phyloP scores from a whole-genome alignment of 2,797 vertebrate genomes.

The Rhinogobio ventralis region DNA sequence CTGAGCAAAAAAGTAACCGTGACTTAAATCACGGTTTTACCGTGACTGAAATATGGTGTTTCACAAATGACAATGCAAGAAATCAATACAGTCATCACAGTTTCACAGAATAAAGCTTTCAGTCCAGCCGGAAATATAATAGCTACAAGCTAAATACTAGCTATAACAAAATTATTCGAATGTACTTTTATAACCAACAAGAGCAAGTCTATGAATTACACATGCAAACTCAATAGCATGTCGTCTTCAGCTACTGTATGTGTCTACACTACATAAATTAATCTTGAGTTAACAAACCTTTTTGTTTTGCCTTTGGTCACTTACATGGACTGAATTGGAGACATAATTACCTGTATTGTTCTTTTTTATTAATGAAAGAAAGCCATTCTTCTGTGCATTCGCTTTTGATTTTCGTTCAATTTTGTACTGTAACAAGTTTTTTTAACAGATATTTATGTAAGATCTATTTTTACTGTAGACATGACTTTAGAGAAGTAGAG shows the following conservation, averaged over 20 bases:
- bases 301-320: not conserved
- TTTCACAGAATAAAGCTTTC: not conserved
- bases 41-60: not conserved
- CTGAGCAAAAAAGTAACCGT: not conserved
- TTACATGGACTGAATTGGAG: not conserved
- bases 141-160: not conserved
- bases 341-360: not conserved
- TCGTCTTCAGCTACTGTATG: not conserved
- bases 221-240: not conserved
- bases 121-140: not conserved
- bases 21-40: too few species aligned
- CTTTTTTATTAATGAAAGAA: not conserved
- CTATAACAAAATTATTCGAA: not conserved
- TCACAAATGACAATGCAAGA: not conserved
- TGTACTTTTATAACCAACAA: not conserved
- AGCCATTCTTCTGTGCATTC: not conserved
- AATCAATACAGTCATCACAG: not conserved
- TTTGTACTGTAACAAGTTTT: not conserved
- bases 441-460: not conserved
- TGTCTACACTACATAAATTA: not conserved
- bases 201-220: not conserved
- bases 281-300: not conserved
- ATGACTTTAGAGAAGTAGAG: not conserved
- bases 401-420: not conserved
- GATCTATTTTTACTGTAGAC: not conserved